Conservation (phyloP, 1,140 invertebrate species). For the Zaprionus vittiger region DNA sequence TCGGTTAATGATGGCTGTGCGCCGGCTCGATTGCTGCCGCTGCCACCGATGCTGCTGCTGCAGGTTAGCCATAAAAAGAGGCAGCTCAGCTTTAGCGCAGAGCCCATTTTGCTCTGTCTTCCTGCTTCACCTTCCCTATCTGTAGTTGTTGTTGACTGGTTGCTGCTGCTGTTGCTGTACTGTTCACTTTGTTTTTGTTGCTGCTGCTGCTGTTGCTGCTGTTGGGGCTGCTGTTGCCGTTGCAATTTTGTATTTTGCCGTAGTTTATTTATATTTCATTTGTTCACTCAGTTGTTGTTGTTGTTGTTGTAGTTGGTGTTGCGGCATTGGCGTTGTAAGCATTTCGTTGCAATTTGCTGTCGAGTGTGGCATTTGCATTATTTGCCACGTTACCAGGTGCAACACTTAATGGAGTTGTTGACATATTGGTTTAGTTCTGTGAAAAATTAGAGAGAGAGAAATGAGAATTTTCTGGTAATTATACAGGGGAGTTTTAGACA, state of each 20-base stretch:
- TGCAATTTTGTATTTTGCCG: conserved; percentile 15
- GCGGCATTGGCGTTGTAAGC: conserved; percentile 47
- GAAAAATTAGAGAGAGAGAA: background rate
- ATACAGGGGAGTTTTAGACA: no score
- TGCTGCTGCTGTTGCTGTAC: conserved; percentile 22
- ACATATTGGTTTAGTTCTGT: conserved; percentile 22
- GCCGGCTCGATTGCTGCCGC: conserved; percentile 39
- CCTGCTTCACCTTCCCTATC: conserved; percentile 22
- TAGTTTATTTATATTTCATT: conserved; percentile 36
- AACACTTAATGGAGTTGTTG: conserved; percentile 22
- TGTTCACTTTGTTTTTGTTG: background rate
- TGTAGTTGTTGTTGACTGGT: conserved; percentile 38
- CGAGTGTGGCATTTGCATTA: conserved; percentile 62
- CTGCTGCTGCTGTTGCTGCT: background rate
- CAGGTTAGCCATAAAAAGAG: conserved; percentile 77
- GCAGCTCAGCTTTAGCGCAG: conserved; percentile 65
- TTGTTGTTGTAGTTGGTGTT: conserved; percentile 24
- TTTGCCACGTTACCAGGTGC: conserved; percentile 28
- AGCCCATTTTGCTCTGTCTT: conserved; percentile 69
- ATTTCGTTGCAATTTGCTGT: conserved; percentile 61
- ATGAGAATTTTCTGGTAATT: no score
- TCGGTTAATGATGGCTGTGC: conserved; percentile 83
- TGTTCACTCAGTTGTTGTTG: conserved; percentile 43
- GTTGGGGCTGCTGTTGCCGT: conserved; percentile 1
- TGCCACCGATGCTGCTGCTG: conserved; percentile 37